Evolutionary conservation across 2,888 invertebrate genomes (phyloP), one percentile per base, ranked within the genome.

Genomic region (Amblyjoppa proteus): DNA sequence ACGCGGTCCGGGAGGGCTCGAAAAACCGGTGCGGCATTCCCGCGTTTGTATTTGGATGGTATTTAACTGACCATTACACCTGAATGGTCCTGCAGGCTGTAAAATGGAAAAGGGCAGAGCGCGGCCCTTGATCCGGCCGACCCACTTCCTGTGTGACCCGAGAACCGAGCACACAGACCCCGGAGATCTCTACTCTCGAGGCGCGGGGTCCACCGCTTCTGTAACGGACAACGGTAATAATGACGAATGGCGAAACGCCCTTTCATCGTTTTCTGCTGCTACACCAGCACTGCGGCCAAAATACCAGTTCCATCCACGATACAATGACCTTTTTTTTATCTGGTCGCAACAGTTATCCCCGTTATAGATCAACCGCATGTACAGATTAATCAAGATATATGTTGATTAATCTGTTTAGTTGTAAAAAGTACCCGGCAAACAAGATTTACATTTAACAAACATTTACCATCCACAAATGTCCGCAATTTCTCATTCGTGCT

Each of bases 1-100:
- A 64, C 58, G 70, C 56, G 41, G 66, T 80, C 69, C 56, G 58
- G 61, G 64, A 31, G 53, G 45, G 51, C 68, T 31, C 69, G 64
- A 76, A 82, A 87, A 88, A 90, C 92, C 91, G 92, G 89, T 90
- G 90, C 75, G 28, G 89, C 89, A 89, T 88, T 11, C 16, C 13
- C 38, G 41, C 83, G 78, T 81, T 83, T 89, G 87, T 92, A 91
- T 92, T 93, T 92, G 91, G 92, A 92, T 92, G 91, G 93, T 92
- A 91, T 92, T 93, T 91, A 92, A 92, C 93, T 93, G 93, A 93
- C 93, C 93, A 94, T 93, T 93, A 93, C 94, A 93, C 93, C 93
- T 93, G 93, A 94, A 94, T 93, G 89, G 91, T 88, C 86, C 56
- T 71, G 86, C 56, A 77, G 87, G 82, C 77, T 81, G 88, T 88